These are phyloP conservation scores for Colletes gigas DNA, from an alignment of 1,140 invertebrate species.

Conservation along the genomic window DNA sequence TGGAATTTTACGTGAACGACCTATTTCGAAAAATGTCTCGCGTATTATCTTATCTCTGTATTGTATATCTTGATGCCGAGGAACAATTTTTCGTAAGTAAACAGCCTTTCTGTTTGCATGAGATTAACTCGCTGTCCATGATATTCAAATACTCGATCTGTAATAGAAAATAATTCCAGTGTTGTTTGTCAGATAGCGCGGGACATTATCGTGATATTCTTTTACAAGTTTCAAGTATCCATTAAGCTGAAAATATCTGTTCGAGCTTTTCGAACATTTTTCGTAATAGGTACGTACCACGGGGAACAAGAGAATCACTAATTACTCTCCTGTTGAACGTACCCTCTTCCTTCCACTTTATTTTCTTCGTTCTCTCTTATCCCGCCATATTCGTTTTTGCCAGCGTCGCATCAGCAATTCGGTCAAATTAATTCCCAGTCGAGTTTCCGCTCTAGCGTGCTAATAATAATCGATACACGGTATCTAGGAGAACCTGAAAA, in stretches of 20 bases:
- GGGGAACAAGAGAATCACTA: slow-evolving; percentile 12
- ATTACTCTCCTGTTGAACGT: slow-evolving; percentile 36
- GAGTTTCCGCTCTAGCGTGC: neutral
- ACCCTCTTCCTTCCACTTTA: neutral
- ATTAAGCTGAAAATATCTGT: neutral
- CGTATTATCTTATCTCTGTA: slow-evolving; percentile 17
- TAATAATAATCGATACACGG: neutral
- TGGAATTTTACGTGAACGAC: neutral
- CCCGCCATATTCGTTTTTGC: slow-evolving; percentile 8
- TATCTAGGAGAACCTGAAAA: neutral
- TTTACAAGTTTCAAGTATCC: neutral
- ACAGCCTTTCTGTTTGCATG: neutral
- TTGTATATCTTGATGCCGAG: neutral
- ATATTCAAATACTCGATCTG: neutral
- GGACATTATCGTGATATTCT: neutral
- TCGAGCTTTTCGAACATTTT: neutral
- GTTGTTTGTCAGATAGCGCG: too few relatives aligned
- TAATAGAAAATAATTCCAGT: neutral
- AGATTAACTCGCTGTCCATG: neutral
- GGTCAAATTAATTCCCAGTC: slow-evolving; percentile 27
- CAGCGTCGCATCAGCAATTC: slow-evolving; percentile 21
- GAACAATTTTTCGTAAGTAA: neutral
- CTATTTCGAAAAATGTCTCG: neutral
- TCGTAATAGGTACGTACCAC: neutral
- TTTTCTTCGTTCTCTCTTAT: neutral